Evolutionary conservation across 1,140 invertebrate species (phyloP).

Genomic region (Drosophila ficusphila): DNA sequence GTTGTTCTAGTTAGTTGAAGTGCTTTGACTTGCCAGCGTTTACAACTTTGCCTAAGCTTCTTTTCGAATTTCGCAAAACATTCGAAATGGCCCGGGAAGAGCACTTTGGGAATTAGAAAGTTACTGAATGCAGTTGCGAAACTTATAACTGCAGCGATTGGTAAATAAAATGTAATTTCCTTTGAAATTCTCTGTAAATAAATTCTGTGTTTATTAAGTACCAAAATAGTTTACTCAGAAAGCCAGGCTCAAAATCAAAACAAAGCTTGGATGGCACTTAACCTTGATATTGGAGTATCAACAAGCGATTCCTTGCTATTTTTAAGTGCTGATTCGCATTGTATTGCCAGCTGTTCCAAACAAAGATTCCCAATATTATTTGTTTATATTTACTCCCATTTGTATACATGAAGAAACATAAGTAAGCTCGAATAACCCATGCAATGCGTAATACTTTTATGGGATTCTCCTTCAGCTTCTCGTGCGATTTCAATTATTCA

Average conservation of each 20-base stretch:
- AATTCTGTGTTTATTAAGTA: background rate
- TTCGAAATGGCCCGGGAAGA: slow-evolving; percentile 19
- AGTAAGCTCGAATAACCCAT: background rate
- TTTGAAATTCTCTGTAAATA: background rate
- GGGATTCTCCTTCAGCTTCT: slow-evolving; percentile 16
- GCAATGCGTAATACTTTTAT: slow-evolving; percentile 32
- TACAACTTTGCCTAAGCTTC: slow-evolving; percentile 58
- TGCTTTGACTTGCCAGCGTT: slow-evolving; percentile 40
- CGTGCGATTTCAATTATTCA: slow-evolving; percentile 53
- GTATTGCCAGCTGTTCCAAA: slow-evolving; percentile 14
- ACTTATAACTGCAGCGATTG: slow-evolving; percentile 26
- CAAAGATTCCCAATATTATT: background rate
- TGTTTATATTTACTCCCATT: slow-evolving; percentile 14
- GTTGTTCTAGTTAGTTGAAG: slow-evolving; percentile 39
- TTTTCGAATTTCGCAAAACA: slow-evolving; percentile 36
- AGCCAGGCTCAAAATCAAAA: background rate
- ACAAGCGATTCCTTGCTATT: background rate
- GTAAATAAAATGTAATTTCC: slow-evolving; percentile 13
- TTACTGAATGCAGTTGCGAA: slow-evolving; percentile 25
- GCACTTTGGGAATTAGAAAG: slow-evolving; percentile 38
- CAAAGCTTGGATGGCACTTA: background rate
- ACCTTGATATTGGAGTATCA: slow-evolving; percentile 2
- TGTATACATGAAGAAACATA: slow-evolving; percentile 4
- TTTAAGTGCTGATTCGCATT: slow-evolving; percentile 4
- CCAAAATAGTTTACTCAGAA: background rate